Base-by-base conservation (phyloP, 1,140 invertebrate genomes). In the Papilio xuthus region DNA sequence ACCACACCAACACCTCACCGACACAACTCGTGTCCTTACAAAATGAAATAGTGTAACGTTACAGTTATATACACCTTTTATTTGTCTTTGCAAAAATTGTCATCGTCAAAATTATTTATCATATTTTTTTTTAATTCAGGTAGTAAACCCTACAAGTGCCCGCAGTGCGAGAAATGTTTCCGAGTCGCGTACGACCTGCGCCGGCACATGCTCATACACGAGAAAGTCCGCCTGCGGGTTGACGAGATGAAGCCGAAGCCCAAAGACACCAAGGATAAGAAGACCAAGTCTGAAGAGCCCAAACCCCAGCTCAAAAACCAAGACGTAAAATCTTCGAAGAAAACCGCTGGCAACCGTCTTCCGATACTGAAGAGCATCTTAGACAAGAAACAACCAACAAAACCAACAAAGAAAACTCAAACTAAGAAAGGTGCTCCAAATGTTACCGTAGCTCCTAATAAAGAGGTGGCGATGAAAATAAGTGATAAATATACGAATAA, bases 181-280 rank as follows among this genome's bases (percentile, higher is more conserved):
- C 95, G 97, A 47, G 97, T 98, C 1, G 95, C 96, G 7, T 97
- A 98, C 37, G 97, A 99, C 85, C 96, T 99, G 95, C 97, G 98
- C 81, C 94, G 98, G 1, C 98, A 99, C 90, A 95, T 97, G 92
- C 96, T 96, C 26, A 97, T 97, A 1, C 98, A 98, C 82, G 90
- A 91, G 60, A 90, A 92, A 73, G 80, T 87, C 23, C 82, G 88
- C 12, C 74, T 82, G 67, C 74, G 85, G 20, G 60, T 80, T 10
- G 85, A 86, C n/a, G 83, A 87, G 2, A 75, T 80, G 20, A 85
- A 82, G 63, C 8, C 42, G 23, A 82, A 88, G 79, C 18, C 60
- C 44, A 82, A 86, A 77, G 77, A 83, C 28, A 20, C 20, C n/a
- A 81, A 83, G 41, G 56, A 79, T 41, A 56, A 69, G 28, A 77